Conservation (phyloP, 2,888 invertebrate genomes). For the Gisinianus flammeolus region DNA sequence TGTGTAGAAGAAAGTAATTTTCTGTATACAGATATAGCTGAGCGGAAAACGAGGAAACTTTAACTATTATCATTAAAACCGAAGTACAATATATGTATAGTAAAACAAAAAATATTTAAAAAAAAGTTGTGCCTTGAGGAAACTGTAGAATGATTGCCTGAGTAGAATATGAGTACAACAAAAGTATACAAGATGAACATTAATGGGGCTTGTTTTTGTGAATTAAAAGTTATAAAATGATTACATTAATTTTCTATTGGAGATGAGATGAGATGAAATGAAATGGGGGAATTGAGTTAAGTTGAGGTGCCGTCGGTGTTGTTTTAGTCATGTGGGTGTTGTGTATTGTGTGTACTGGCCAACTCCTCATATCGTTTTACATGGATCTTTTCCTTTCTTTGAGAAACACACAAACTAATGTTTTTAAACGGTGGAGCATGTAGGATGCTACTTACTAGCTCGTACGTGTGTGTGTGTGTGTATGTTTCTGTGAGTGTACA, state of each 20-base stretch:
- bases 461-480: background rate
- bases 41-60: too few species aligned
- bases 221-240: background rate
- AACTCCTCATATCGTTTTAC: background rate
- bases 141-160: too few species aligned
- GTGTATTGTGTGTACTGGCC: background rate
- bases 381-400: background rate
- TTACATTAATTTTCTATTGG: background rate
- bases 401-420: background rate
- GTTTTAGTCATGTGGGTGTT: background rate
- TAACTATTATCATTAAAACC: too few species aligned
- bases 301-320: background rate
- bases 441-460: background rate
- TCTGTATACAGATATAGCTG: too few species aligned
- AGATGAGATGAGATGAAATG: background rate
- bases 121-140: too few species aligned
- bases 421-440: background rate
- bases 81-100: too few species aligned
- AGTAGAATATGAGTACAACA: too few species aligned
- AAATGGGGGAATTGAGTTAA: background rate
- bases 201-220: background rate
- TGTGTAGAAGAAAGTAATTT: too few species aligned
- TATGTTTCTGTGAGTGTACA: background rate
- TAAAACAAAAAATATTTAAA: too few species aligned
- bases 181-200: too few species aligned